phyloP scores from a whole-genome alignment of 2,113 vertebrate genomes.

The cat (Felis catus) region F.catus_Fca126_mat1.0 CM031419.1:102454001-102454500 shows the following conservation, averaged over 20 bases:
- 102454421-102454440: conserved; percentile 90
- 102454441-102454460: conserved; percentile 90
- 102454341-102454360: conserved; percentile 92
- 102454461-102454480: conserved; percentile 82
- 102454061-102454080: neutral
- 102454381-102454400: conserved; percentile 92
- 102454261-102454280: conserved; percentile 93
- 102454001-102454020: neutral
- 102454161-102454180: neutral
- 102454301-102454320: conserved; percentile 95
- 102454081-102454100: neutral
- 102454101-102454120: neutral
- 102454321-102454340: conserved; percentile 95
- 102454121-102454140: neutral
- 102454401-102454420: conserved; percentile 92
- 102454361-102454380: conserved; percentile 91
- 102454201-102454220: fast-evolving
- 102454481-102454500: neutral
- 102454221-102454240: conserved; percentile 92
- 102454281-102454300: conserved; percentile 89
- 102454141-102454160: neutral
- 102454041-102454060: neutral
- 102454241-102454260: conserved; percentile 93
- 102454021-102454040: neutral
- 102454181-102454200: neutral